These are phyloP conservation scores for human DNA, from an alignment of 2,113 vertebrate species.

Conservation along the genomic window GRCh38 chr1:99919001-99919500, in stretches of 20 bases:
- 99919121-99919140: not conserved
- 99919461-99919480: not conserved
- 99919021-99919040: not conserved
- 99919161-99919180: not conserved
- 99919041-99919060: not conserved
- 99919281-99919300: not conserved
- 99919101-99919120: not conserved
- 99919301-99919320: not conserved
- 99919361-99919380: not conserved
- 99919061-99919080: not conserved
- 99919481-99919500: not conserved
- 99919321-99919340: not conserved
- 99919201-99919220: not conserved
- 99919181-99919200: not conserved
- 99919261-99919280: not conserved
- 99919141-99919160: not conserved
- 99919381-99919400: not conserved
- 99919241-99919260: not conserved
- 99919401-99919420: not conserved
- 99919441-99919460: not conserved
- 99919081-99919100: not conserved
- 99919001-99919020: not conserved
- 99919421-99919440: not conserved
- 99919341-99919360: not conserved
- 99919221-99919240: not conserved